Evolutionary conservation across 1,140 invertebrate species (phyloP).

Genomic region (Nasonia longicornis): DNA sequence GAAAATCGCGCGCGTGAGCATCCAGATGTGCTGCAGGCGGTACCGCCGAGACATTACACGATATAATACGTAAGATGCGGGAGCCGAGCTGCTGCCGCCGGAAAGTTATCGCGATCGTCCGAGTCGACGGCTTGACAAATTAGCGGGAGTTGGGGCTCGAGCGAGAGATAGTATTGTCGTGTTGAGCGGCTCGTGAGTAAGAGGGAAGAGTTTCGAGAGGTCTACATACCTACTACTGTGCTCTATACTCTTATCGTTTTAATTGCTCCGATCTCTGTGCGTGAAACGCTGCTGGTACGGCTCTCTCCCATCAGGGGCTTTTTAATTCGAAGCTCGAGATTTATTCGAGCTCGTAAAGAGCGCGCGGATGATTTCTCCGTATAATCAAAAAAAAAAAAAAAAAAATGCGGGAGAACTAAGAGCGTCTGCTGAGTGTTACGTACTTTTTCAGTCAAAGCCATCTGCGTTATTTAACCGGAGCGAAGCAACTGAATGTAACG

Average conservation of each 20-base stretch:
- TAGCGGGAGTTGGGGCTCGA: slow-evolving; percentile 34
- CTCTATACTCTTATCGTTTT: neutral
- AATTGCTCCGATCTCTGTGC: neutral
- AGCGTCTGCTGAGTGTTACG: slow-evolving; percentile 28
- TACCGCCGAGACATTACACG: slow-evolving; percentile 15
- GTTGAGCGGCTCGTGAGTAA: too few relatives aligned
- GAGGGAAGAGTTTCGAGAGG: neutral
- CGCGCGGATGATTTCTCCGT: too few relatives aligned
- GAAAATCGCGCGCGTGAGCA: slow-evolving; percentile 32
- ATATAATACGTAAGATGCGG: slow-evolving; percentile 29
- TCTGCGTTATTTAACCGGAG: slow-evolving; percentile 41
- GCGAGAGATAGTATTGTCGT: neutral
- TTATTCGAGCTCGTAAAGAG: too few relatives aligned
- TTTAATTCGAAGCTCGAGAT: too few relatives aligned
- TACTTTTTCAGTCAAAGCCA: slow-evolving; percentile 32
- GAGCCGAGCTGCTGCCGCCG: neutral
- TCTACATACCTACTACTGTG: neutral
- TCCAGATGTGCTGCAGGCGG: slow-evolving; percentile 43
- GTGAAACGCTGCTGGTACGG: too few relatives aligned
- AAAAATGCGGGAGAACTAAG: neutral
- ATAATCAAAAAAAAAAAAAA: too few relatives aligned
- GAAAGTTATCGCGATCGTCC: slow-evolving; percentile 40
- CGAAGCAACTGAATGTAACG: neutral
- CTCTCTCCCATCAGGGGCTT: too few relatives aligned
- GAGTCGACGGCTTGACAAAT: slow-evolving; percentile 42